phyloP scores from a whole-genome alignment of 2,113 vertebrate species.

The Fulica atra region DNA sequence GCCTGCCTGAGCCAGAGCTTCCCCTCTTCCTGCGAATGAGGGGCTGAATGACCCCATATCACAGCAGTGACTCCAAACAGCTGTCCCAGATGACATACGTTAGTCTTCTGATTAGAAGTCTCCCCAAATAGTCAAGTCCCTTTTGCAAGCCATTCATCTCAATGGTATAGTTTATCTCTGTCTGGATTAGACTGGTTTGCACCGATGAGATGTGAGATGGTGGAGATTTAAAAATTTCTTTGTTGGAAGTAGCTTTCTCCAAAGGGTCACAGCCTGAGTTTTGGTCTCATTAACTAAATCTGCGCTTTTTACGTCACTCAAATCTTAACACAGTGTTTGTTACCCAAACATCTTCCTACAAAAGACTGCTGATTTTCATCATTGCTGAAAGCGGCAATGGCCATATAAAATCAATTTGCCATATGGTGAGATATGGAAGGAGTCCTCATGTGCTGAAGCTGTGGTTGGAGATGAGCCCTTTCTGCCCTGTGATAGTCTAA shows the following conservation, averaged over 20 bases:
- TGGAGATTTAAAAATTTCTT: not conserved
- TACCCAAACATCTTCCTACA: not conserved
- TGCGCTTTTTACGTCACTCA: not conserved
- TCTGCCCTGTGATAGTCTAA: not conserved
- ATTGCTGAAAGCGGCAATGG: not conserved
- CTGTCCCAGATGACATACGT: accelerated
- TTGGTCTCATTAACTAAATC: not conserved
- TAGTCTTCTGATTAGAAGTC: not conserved
- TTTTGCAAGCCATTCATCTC: not conserved
- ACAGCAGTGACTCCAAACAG: not conserved
- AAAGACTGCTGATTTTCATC: not conserved
- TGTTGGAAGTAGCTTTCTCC: not conserved
- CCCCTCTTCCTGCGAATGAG: not conserved
- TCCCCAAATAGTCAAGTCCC: not conserved
- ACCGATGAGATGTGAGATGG: not conserved
- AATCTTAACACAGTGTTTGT: not conserved
- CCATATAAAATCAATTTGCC: not conserved
- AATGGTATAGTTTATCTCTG: not conserved
- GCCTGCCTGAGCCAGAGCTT: not conserved
- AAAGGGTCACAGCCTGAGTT: not conserved
- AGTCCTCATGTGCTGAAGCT: not conserved
- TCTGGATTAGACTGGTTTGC: not conserved
- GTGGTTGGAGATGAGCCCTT: not conserved
- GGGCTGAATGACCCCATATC: not conserved
- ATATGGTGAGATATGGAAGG: not conserved